Evolutionary conservation across 1,140 invertebrate genomes (phyloP), one percentile per base, ranked within the genome.

Genomic region (Schmidtea mediterranea): DNA sequence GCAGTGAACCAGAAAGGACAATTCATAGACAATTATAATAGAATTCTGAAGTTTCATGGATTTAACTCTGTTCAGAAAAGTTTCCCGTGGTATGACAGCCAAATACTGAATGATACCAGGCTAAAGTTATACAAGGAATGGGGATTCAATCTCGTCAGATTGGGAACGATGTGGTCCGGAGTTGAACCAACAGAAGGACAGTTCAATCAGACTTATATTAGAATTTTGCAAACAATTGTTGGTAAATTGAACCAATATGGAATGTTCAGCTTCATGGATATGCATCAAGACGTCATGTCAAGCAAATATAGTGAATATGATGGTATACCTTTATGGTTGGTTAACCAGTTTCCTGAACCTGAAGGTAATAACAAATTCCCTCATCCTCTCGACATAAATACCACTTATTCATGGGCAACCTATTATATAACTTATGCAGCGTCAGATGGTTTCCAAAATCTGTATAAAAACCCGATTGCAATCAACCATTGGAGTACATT

Each of bases 241-340:
- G 36, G 51, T 9, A 41, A 22, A 6, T 40, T 57, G 16, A 53
- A 43, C 38, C 38, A 53, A 26, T 38, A 52, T 37, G 57, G 57
- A 19, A 55, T 58, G 12, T 57, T 52, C 43, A 50, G 50, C 16
- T 52, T 58, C n/a, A 24, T 58, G 10, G 57, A 58, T 49, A 52
- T 58, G 50, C 57, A 58, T 26, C 57, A 58, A 52, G 57, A 58
- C 43, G 55, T 51, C 23, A 38, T 57, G 15, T 56, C 57, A 12
- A 45, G 50, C 15, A 24, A 18, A 13, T 54, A 52, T 39, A 32
- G 46, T 8, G 38, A 43, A 15, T 58, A 58, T 48, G 57, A 58
- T 43, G 57, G 56, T 1, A 46, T 55, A 21, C 57, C 57, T n/a
- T 15, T 12, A 16, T 58, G 57, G 57, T 3, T 58, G 19, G 16